Conservation (phyloP, 2,113 vertebrate species). For the Entelurus aequoreus region DNA sequence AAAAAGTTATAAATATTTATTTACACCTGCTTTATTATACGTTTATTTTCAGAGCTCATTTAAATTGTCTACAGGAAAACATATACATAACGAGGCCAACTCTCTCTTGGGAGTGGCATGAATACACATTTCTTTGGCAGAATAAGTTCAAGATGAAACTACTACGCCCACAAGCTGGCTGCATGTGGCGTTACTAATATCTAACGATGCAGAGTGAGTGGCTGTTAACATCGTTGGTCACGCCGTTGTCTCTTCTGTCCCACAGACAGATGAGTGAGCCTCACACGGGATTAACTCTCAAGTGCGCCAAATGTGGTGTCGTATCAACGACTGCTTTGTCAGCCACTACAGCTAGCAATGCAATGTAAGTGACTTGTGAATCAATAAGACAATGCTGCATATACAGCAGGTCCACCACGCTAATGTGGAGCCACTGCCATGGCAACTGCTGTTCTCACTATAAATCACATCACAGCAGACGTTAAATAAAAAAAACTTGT, state of each 20-base stretch:
- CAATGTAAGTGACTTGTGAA: conserved; percentile 91
- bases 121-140: conserved; percentile 52
- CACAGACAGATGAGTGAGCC: conserved; percentile 99
- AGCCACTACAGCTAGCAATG: conserved; percentile 99
- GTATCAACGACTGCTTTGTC: conserved; percentile 99
- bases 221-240: conserved; percentile 48
- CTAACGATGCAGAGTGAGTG: conserved; percentile 25
- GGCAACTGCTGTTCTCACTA: conserved; percentile 22
- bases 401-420: conserved; percentile 34
- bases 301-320: conserved; percentile 99
- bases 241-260: conserved; percentile 72
- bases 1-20: not conserved
- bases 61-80: conserved; percentile 33
- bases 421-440: conserved; percentile 28
- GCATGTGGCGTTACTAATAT: conserved; percentile 44
- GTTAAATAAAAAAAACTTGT: not conserved
- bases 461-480: not conserved
- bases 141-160: conserved; percentile 63
- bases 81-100: conserved; percentile 62
- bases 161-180: conserved; percentile 42
- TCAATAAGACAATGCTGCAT: conserved; percentile 56
- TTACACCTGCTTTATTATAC: conserved; percentile 13
- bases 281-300: conserved; percentile 99
- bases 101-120: conserved; percentile 43
- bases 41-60: conserved; percentile 39